Evolutionary conservation across 2,888 invertebrate species (phyloP), one percentile per base, ranked within the genome.

Genomic region (Melanotus villosus): DNA sequence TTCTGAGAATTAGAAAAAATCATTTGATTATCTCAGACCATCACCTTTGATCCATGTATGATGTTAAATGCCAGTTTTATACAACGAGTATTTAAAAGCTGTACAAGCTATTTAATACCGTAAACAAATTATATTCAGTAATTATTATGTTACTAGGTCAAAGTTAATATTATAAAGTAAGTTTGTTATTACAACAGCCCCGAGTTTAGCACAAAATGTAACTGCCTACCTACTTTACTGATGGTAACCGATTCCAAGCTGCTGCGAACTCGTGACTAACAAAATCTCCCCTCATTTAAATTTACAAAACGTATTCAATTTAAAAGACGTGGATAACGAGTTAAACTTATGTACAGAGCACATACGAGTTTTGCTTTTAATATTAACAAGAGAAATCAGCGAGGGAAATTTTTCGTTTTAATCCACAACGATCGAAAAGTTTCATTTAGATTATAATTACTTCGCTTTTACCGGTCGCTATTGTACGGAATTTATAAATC

Each of bases 211-310:
- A 32, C 32, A 23, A n/a, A 57, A 12, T n/a, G 21, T 41, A 38
- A 7, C 36, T 38, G 36, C 26, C 26, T 32, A 56, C 34, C 18
- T 32, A n/a, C n/a, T 34, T 26, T 26, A 26, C 3, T 26, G 7
- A 14, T 14, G 14, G n/a, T 14, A 38, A 38, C 12, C 7, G 12
- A 57, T 41, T 23, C 34, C 9, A 34, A 36, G 14, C 26, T 14
- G 38, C 14, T 36, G 18, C 43, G 12, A 36, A 26, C 23, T 59
- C 59, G 30, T 45, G 59, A 59, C 45, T 45, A 43, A 14, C 43
- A 38, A 38, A 58, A 58, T 58, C 41, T 58, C 58, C 45, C 59
- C 58, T 58, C 43, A 59, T 59, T 45, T 41, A 45, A 32, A 59
- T 59, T 26, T 45, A 43, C 19, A 23, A 58, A 58, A 41, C 41